Evolutionary conservation across 2,113 vertebrate genomes (phyloP), one percentile per base, ranked within the genome.

Genomic region (Grammatotria lemairii): DNA sequence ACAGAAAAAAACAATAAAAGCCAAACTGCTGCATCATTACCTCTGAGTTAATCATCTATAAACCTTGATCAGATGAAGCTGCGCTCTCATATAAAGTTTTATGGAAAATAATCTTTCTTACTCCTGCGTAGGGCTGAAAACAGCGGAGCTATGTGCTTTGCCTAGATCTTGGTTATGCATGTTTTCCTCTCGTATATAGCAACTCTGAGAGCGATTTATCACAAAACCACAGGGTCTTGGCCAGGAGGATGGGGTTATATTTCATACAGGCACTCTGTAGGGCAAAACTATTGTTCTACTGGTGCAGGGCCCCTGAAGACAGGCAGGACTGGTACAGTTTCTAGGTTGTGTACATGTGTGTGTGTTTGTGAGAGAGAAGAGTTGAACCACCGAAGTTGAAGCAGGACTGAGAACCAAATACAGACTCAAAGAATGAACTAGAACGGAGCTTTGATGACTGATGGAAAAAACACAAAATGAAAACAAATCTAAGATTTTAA

Each of bases 211-310:
- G 86, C 26, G 28, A 92, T 95, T 89, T 80, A 93, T 95, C 91
- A 94, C 83, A 82, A 84, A 87, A 88, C 93, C 85, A 88, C 87
- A 85, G 93, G 93, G 92, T 90, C 84, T 85, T 92, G 89, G 92
- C 91, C 80, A 31, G 35, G 81, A 75, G 87, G 91, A 88, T 75
- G 80, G 87, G 92, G 91, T 87, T 92, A 93, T 94, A 92, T 95
- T 95, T 95, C 94, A 94, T 91, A 90, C 80, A 87, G 87, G 88
- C 89, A 89, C 90, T 92, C 87, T 89, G 90, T 90, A 92, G 91
- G 91, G 88, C 91, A 92, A 89, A 86, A 89, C 92, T 90, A 94
- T 93, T 93, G 92, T 93, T 93, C 90, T 93, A 85, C 70, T 83
- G 86, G 60, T 33, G 9, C 90, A 87, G 49, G 80, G 73, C 63